Evolutionary conservation across 2,888 invertebrate species (phyloP), one percentile per base, ranked within the genome.

Genomic region (Glyphotaelius pellucidus): DNA sequence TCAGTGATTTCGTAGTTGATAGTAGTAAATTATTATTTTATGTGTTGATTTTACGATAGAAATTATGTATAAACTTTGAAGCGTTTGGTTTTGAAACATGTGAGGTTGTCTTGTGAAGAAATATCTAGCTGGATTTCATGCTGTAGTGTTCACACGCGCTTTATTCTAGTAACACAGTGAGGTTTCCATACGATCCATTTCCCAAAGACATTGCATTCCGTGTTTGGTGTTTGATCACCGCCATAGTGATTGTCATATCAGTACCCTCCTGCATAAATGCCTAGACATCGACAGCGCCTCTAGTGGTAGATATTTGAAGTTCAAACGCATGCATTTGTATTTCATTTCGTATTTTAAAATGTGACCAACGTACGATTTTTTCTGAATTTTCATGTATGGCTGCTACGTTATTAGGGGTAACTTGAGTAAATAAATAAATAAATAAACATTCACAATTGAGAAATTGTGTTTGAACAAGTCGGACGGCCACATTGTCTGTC

Each of bases 151-250:
- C 67, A 67, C 67, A 67, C 67, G 67, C 67, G 67, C 67, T 67
- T 52, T 67, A 67, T 67, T 67, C 67, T 25, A 67, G 67, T n/a
- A 67, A 67, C 67, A 67, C 67, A 67, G 25, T 67, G 67, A 67
- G 67, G 67, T 67, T 67, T 67, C 67, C 67, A n/a, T 67, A n/a
- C 67, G 67, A 67, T 67, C 67, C 25, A 31, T 81, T 31, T 31
- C 81, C 81, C 81, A 19, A 81, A 81, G 81, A 32, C 32, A 67
- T 81, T 81, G 81, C 81, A 81, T 81, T 81, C 81, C 81, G 81
- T 81, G 81, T 32, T 81, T 25, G n/a, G 67, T 67, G 52, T 67
- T 1, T 67, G 52, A 1, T 67, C 19, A 67, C 52, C 52, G 52
- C 67, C n/a, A 25, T 67, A 67, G 25, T 9, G 67, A 67, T 67